Evolutionary conservation across 2,113 vertebrate species (phyloP).

Genomic region (Blennius ocellaris): DNA sequence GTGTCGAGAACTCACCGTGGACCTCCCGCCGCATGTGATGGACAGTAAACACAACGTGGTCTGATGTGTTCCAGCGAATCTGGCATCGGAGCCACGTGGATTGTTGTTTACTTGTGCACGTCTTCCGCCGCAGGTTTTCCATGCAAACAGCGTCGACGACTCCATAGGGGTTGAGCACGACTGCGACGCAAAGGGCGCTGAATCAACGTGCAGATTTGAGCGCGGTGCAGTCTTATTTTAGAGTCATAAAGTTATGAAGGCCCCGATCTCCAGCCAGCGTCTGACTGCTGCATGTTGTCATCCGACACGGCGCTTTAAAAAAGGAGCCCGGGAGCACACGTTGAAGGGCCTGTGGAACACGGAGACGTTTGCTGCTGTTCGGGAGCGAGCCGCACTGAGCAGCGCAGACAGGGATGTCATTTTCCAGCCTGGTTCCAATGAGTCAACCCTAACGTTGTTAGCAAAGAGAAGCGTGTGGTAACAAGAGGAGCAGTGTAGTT

Average conservation of each 20-base stretch:
- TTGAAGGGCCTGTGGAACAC: constrained; percentile 25
- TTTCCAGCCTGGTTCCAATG: constrained; percentile 51
- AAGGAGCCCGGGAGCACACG: constrained; percentile 6
- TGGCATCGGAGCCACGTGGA: constrained; percentile 3
- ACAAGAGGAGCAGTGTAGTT: constrained; percentile 15
- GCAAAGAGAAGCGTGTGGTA: constrained; percentile 27
- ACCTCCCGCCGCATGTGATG: constrained; percentile 40
- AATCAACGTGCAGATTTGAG: constrained; percentile 28
- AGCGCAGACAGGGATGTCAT: constrained; percentile 47
- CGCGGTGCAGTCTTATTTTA: constrained; percentile 1
- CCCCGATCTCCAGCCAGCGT: constrained; percentile 27
- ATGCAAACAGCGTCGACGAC: neutral
- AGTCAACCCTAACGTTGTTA: constrained; percentile 52
- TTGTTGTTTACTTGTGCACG: constrained; percentile 4
- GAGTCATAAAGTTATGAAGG: constrained; percentile 21
- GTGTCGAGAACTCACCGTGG: constrained; percentile 56
- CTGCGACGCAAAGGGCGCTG: neutral
- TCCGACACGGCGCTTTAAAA: constrained; percentile 24
- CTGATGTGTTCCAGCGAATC: constrained; percentile 20
- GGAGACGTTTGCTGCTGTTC: constrained; percentile 35
- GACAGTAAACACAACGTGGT: constrained; percentile 41
- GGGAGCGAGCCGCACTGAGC: constrained; percentile 27
- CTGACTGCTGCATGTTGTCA: constrained; percentile 7
- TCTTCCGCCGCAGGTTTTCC: neutral
- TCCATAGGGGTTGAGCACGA: neutral